A percentile compares a stretch with the other conserved stretches of the same genome.
Evolutionary conservation across 2,888 invertebrate species (phyloP).

Genomic region (Rotaria macrura): DNA sequence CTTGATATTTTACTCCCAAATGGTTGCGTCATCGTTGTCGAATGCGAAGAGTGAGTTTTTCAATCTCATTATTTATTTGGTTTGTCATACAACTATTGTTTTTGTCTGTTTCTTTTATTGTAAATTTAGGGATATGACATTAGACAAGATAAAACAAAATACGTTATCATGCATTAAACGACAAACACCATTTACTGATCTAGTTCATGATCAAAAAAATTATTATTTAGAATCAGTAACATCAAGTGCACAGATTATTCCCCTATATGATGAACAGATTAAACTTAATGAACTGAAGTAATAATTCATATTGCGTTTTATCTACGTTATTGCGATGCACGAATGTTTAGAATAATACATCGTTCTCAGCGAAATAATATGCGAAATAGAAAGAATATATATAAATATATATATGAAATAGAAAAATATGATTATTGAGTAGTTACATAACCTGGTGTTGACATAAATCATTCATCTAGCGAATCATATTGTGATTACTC

Average conservation of each 20-base stretch:
- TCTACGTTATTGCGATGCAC: too few relatives aligned
- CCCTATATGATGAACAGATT: slow-evolving; percentile 2
- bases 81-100: neutral
- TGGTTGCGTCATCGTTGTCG: neutral
- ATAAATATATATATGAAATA: too few relatives aligned
- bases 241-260: neutral
- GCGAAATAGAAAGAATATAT: too few relatives aligned
- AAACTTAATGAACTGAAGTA: neutral
- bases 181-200: neutral
- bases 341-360: too few relatives aligned
- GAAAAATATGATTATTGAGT: too few relatives aligned
- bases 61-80: too few relatives aligned
- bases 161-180: neutral
- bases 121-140: slow-evolving; percentile 15
- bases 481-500: too few relatives aligned
- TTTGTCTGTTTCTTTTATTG: neutral
- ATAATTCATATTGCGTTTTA: too few relatives aligned
- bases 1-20: neutral
- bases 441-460: too few relatives aligned
- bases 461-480: too few relatives aligned
- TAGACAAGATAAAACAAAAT: slow-evolving; percentile 14
- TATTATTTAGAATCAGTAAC: slow-evolving; percentile 14
- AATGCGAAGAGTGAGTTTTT: neutral
- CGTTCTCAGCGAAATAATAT: too few relatives aligned
- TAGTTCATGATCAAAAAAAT: slow-evolving; percentile 16